Conservation (phyloP, 2,113 vertebrate genomes). For the Pseudonaja textilis region DNA sequence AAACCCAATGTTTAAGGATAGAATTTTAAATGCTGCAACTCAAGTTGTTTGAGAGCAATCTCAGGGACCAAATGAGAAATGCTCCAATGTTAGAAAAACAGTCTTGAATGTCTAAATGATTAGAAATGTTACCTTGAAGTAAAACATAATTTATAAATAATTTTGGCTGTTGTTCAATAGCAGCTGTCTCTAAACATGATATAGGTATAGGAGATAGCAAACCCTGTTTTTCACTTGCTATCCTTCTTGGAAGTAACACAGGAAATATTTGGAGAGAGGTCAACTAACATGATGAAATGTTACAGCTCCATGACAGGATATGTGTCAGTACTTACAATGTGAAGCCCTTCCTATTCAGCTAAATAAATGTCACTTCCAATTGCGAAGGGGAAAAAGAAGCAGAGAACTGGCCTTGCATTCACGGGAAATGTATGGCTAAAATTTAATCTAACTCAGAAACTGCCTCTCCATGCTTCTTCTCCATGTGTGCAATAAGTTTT, state of each 20-base stretch:
- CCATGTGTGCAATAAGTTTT: background rate
- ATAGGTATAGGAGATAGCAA: background rate
- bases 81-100: background rate
- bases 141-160: background rate
- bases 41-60: background rate
- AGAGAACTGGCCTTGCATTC: background rate
- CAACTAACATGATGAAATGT: slow-evolving; percentile 4
- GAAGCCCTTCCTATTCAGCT: background rate
- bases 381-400: slow-evolving; percentile 19
- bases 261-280: slow-evolving; percentile 38
- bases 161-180: background rate
- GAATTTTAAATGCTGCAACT: background rate
- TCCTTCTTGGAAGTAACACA: slow-evolving; percentile 28
- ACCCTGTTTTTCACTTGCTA: background rate
- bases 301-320: background rate
- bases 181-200: background rate
- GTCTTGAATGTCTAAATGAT: background rate
- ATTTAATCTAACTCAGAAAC: background rate
- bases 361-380: background rate
- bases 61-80: background rate
- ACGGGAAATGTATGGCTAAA: background rate
- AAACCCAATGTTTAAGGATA: background rate
- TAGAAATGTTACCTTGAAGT: background rate
- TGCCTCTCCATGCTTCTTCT: background rate
- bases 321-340: background rate